These are phyloP conservation scores for Diplolepis rosae DNA, from an alignment of 2,888 invertebrate genomes.

Conservation along the genomic window DNA sequence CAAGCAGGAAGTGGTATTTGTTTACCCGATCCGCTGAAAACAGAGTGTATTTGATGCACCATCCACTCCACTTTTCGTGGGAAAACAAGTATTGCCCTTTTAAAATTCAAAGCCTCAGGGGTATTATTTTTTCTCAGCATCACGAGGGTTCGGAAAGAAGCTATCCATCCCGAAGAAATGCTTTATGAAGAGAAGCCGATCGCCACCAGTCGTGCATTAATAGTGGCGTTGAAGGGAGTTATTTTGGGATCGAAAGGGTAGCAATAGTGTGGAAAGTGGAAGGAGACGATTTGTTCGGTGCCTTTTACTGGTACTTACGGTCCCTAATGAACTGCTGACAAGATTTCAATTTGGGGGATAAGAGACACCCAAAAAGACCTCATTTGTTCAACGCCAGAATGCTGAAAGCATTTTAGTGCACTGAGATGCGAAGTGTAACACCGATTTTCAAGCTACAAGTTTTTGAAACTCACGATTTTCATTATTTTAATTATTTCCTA, in stretches of 20 bases:
- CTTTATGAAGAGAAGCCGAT: background rate
- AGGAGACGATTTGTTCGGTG: background rate
- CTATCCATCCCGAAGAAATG: background rate
- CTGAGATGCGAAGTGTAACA: background rate
- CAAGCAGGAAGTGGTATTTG: conserved; percentile 15
- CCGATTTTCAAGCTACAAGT: no score
- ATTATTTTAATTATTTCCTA: no score
- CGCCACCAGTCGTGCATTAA: background rate
- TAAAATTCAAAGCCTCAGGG: background rate
- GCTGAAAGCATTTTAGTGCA: background rate
- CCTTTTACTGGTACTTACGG: background rate
- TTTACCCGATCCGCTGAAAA: conserved; percentile 2
- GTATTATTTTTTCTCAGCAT: background rate
- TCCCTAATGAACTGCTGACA: background rate
- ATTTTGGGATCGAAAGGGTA: background rate
- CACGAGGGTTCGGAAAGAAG: background rate
- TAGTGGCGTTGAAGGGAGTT: background rate
- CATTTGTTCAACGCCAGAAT: background rate
- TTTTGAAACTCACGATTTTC: no score
- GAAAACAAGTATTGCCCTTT: conserved; percentile 20
- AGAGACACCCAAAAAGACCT: background rate
- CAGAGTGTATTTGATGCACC: conserved; percentile 4
- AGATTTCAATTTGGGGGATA: background rate
- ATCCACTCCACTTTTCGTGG: conserved; percentile 10
- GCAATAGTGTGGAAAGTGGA: background rate